Evolutionary conservation across 2,797 vertebrate genomes (phyloP), one percentile per base, ranked within the genome.

Genomic region (Acridotheres tristis): DNA sequence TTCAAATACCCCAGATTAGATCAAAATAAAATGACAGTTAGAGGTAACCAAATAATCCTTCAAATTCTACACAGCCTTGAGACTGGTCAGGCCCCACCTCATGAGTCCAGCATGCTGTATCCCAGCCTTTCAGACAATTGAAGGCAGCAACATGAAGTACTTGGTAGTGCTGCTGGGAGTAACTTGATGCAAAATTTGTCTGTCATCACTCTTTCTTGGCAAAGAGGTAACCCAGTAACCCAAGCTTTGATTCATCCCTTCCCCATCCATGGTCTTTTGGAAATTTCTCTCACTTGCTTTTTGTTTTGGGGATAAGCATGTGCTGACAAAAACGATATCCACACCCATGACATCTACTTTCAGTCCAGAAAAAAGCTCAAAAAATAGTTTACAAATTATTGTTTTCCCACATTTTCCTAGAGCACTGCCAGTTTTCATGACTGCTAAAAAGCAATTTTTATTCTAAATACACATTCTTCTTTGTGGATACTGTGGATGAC

Each of bases 31-130:
- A 71, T 27, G 29, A 77, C 18, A 62, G 43, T 12, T 3, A 82
- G 59, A 85, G 55, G 16, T 55, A 82, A 84, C 19, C 47, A 79
- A 90, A 10, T 19, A 90, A 55, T 75, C 69, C 26, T n/a, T 53
- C n/a, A 50, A 68, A 73, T 1, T 2, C 23, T n/a, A n/a, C 57
- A 63, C 51, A 72, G 50, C 47, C 72, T 62, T 0, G 0, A 66
- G 40, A 25, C 54, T 62, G 27, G 23, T 61, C 76, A 88, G 50
- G 15, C 22, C 34, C 29, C 13, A 32, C 10, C 27, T 45, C 48
- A 9, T 20, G 9, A 82, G 50, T 29, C 45, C 53, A 59, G 26
- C 43, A 51, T 2, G 14, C 55, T 11, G 12, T 11, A 40, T 15
- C 26, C n/a, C 38, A 57, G 53, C 68, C 50, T 58, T 71, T 61